Base-by-base conservation (phyloP, 37 sponge, comb jelly and placozoan genomes). In the Theonella swinhoei region DNA sequence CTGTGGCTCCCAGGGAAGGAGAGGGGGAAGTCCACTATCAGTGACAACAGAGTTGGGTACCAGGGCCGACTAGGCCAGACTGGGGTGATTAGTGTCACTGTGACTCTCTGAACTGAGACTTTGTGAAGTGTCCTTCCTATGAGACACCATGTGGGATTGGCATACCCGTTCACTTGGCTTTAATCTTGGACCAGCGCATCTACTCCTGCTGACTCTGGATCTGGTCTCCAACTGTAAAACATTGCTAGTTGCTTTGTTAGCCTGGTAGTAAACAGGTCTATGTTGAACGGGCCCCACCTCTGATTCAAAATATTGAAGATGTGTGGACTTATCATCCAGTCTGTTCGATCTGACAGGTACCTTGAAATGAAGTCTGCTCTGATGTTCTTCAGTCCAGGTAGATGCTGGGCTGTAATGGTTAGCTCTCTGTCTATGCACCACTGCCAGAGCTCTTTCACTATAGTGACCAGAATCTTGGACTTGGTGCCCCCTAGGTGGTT, bases 211-310 rank as follows among this genome's bases (percentile, higher is more conserved):
- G 80, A 35, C 11, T 23, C 24, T 22, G 80, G 80, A 25, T 79
- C 80, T 79, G 80, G 80, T 3, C 60, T 19, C 69, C 68, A 65
- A 29, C 80, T 79, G 31, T 23, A 37, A 34, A 77, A n/a, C 9
- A 5, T 3, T 9, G 28, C 29, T 36, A 78, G 39, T 43, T 84
- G 77, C 2, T 7, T 32, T 34, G 78, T 84, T 2, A 76, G 40
- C 33, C 80, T n/a, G 32, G 80, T 67, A 39, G 80, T 69, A 80
- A 80, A 80, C 29, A 68, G 70, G 60, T 80, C 80, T 3, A 80
- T 3, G 31, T 35, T 37, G 69, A 31, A 80, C 4, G 58, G 58
- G 2, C 80, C 80, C 39, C 22, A 40, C 3, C 7, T 2, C 39
- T 62, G 3, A 20, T 30, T 24, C 23, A 78, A 3, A 14, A 11